Evolutionary conservation across 1,140 invertebrate genomes (phyloP).

Genomic region (Drosophila punjabiensis): DNA sequence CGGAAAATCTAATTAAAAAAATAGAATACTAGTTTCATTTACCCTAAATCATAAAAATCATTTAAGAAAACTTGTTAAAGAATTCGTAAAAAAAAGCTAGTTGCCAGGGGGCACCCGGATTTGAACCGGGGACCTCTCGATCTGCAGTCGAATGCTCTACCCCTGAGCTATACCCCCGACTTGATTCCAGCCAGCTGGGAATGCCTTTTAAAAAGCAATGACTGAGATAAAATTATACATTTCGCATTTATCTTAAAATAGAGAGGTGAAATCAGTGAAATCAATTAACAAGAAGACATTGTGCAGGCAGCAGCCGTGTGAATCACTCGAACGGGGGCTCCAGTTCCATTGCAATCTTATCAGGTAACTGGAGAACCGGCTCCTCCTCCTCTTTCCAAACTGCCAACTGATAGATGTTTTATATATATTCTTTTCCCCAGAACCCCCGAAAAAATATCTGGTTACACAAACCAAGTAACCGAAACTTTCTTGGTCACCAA

Average conservation of each 20-base stretch:
- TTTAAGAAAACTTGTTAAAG: background rate
- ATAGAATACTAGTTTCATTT: background rate
- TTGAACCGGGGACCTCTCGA: conserved; percentile 98
- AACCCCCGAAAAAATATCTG: conserved; percentile 17
- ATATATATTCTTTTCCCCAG: background rate
- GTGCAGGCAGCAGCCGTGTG: conserved; percentile 30
- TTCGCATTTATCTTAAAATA: conserved; percentile 36
- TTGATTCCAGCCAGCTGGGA: background rate
- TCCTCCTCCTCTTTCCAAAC: background rate
- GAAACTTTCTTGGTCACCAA: conserved; percentile 31
- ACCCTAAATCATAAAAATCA: background rate
- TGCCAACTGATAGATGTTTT: conserved; percentile 39
- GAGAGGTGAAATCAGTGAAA: conserved; percentile 43
- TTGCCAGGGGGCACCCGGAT: conserved; percentile 94
- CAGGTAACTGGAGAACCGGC: background rate
- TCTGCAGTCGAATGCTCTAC: conserved; percentile 97
- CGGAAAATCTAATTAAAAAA: background rate
- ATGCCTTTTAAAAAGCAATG: background rate
- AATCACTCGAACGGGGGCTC: conserved; percentile 11
- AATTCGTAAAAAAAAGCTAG: conserved; percentile 23
- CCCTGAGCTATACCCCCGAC: conserved; percentile 95
- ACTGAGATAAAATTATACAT: conserved; percentile 32
- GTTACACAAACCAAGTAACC: conserved; percentile 18
- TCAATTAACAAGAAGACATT: conserved; percentile 31
- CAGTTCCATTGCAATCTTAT: conserved; percentile 41